phyloP scores from a whole-genome alignment of 2,797 vertebrate genomes.

The Pogonophryne albipinna region DNA sequence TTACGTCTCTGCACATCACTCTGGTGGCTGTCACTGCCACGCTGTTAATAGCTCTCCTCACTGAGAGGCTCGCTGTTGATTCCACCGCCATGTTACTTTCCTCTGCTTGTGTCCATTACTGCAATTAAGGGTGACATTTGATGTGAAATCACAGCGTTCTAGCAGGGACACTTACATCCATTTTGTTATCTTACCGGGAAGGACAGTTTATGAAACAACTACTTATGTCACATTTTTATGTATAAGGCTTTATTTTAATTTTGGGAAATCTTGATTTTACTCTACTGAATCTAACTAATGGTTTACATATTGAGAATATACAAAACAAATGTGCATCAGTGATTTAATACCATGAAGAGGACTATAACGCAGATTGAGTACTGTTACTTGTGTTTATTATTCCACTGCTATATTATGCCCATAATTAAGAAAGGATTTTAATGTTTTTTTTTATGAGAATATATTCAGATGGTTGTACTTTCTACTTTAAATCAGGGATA shows the following conservation, averaged over 20 bases:
- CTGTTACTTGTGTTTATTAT: background rate
- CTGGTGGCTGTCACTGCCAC: conserved; percentile 68
- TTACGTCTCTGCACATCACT: conserved; percentile 78
- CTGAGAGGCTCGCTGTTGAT: conserved; percentile 61
- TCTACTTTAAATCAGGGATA: background rate
- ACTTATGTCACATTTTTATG: background rate
- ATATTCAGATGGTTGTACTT: background rate
- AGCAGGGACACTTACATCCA: background rate
- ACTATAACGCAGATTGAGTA: background rate
- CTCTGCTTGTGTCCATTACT: conserved; percentile 43
- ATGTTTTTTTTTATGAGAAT: background rate
- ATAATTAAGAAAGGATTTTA: background rate
- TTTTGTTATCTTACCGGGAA: background rate
- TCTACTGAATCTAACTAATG: background rate
- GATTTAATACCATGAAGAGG: background rate
- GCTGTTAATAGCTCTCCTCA: conserved; percentile 71
- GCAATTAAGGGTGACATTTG: conserved; percentile 45
- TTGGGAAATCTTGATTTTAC: background rate
- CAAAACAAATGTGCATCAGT: background rate
- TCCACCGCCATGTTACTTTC: conserved; percentile 55
- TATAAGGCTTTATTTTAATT: background rate
- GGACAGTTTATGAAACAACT: background rate
- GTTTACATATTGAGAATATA: background rate
- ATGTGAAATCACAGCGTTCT: conserved; percentile 4
- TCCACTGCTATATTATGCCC: background rate